Evolutionary conservation across 2,888 invertebrate species (phyloP).

Genomic region (Steinernema scapterisci): DNA sequence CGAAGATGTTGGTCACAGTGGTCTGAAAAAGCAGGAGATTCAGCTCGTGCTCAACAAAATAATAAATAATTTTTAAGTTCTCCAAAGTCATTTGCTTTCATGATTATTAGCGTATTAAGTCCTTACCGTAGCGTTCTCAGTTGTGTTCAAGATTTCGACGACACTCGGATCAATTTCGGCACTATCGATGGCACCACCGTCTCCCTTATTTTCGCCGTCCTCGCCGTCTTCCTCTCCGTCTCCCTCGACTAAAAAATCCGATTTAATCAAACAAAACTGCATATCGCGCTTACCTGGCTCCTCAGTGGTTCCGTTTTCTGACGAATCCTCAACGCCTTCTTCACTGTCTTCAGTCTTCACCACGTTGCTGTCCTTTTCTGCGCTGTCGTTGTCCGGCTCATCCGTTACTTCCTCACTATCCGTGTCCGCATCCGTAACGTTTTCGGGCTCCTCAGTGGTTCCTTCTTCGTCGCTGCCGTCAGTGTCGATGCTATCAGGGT

Average conservation of each 20-base stretch:
- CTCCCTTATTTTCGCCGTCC: neutral
- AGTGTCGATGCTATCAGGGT: slow-evolving; percentile 25
- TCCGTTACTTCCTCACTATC: slow-evolving; percentile 34
- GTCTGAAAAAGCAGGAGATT: neutral
- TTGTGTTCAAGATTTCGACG: neutral
- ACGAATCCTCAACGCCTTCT: no score
- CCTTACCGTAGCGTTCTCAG: neutral
- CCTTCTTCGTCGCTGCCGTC: neutral
- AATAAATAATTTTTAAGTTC: neutral
- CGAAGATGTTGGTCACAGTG: neutral
- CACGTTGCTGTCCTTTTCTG: neutral
- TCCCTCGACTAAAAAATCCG: neutral
- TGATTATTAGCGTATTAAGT: neutral
- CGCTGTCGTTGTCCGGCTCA: neutral
- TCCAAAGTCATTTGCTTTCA: no score
- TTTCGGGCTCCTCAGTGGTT: slow-evolving; percentile 17
- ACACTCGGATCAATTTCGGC: neutral
- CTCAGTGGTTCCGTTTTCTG: neutral
- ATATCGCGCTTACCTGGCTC: neutral
- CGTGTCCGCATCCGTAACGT: slow-evolving; percentile 10
- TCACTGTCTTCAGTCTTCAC: neutral
- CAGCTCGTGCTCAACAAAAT: no score
- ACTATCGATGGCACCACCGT: neutral
- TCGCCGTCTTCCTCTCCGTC: neutral
- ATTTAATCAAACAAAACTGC: neutral